Percentiles rank a stretch among this genome's conserved stretches.
phyloP scores from a whole-genome alignment of 2,797 vertebrate genomes.

The Scolopax bukidnonensis region DNA sequence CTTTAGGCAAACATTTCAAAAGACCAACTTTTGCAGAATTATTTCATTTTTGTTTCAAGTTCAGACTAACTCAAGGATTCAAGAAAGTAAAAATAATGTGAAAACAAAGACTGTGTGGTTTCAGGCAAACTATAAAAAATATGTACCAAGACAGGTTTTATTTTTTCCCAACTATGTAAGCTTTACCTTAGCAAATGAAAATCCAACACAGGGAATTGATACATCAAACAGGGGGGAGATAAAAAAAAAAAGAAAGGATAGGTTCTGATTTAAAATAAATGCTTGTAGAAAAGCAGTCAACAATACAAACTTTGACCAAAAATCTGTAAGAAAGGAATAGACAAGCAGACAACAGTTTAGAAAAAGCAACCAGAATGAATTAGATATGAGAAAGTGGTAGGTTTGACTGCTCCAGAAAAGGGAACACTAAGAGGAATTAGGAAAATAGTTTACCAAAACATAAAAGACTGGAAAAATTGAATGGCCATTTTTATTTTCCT shows the following conservation, averaged over 20 bases:
- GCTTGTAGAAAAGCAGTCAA: neutral
- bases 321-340: neutral
- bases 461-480: neutral
- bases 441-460: neutral
- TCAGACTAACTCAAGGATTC: neutral
- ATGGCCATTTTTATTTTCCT: neutral
- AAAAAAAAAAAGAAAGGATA: neutral
- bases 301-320: neutral
- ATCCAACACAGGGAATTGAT: neutral
- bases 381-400: neutral
- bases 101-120: neutral
- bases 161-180: neutral
- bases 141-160: neutral
- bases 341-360: neutral
- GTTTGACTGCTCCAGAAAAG: neutral
- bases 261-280: neutral
- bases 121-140: neutral
- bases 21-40: neutral
- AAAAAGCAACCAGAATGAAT: neutral
- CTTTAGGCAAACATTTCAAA: neutral
- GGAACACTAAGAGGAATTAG: neutral
- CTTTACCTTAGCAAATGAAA: neutral
- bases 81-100: neutral
- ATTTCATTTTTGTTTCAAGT: neutral
- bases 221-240: accelerated